Conservation (phyloP, 2,113 vertebrate species). For the Smithornis capensis region DNA sequence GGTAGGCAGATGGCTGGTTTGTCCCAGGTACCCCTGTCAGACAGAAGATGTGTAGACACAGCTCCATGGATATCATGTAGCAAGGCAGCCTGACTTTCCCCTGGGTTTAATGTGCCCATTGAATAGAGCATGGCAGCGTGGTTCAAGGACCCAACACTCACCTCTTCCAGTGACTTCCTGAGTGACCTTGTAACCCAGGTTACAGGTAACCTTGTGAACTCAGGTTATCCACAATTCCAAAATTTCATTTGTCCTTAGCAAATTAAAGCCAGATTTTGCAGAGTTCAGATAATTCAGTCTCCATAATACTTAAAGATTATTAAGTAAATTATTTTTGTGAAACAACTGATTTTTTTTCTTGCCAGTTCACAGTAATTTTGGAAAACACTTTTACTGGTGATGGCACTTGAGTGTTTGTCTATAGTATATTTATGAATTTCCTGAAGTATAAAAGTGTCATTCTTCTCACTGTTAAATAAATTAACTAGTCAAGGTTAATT, state of each 20-base stretch:
- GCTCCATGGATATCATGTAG: fast-evolving
- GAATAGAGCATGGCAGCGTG: neutral
- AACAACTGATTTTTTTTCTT: neutral
- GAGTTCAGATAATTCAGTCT: neutral
- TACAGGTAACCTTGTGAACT: too few species aligned
- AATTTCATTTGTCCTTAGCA: neutral
- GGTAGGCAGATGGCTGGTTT: neutral
- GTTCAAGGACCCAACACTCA: neutral
- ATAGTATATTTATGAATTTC: neutral
- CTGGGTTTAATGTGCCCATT: neutral
- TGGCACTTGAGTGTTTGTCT: neutral
- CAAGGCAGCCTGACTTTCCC: neutral
- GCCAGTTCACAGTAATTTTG: neutral
- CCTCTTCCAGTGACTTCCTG: neutral
- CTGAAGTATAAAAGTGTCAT: neutral
- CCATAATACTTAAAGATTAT: neutral
- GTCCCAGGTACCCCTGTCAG: neutral
- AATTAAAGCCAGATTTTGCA: neutral
- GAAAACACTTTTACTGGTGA: neutral
- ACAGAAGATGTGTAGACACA: neutral
- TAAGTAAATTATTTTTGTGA: neutral
- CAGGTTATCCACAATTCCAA: neutral
- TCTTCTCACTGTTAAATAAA: neutral
- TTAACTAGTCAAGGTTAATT: neutral
- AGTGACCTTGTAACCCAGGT: neutral